Base-by-base conservation (phyloP, 2,888 invertebrate genomes). In the Polydrusus cervinus region DNA sequence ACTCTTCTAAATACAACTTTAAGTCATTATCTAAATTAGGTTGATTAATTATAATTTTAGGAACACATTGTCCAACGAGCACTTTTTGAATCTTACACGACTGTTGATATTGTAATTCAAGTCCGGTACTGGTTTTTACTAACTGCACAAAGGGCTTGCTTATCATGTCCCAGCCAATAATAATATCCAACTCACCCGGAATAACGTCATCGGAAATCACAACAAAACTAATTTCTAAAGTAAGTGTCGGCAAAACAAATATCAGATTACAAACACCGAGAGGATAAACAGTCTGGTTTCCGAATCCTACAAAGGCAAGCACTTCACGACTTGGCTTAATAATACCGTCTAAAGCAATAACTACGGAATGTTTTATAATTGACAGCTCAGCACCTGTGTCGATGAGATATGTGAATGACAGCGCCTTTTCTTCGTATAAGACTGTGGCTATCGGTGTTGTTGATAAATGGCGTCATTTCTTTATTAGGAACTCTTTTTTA, bases 321-420 rank as follows among this genome's bases (percentile, higher is more conserved):
- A 57, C 16, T 9, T 51, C 25, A 14, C 34, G 43, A 3, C 13
- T 40, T 55, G 53, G 45, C 25, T 3, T 64, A 13, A 71, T 71
- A 20, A 60, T 30, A 60, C 38, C 69, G n/a, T 66, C 65, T 25
- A 80, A 16, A 51, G 55, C 53, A 30, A 18, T 66, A 9, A 68
- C 70, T 9, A 71, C 66, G 7, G 57, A 60, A 14, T 78, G 64
- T 20, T 65, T 78, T 38, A 79, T 76, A 55, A 80, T 69, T 57
- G 77, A 80, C 10, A 71, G 14, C n/a, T 80, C 78, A 14, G 78
- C 79, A 60, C 79, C 79, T 40, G 68, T 80, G 61, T 80, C 79
- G 40, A 80, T 79, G 9, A 80, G 68, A 62, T 80, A 79, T 3
- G 66, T 61, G 47, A 79, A 76, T 18, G 62, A 49, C 10, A 34